Percentiles rank a stretch among this genome's conserved stretches.
These are phyloP conservation scores for Engystomops pustulosus DNA, from an alignment of 2,113 vertebrate species.

Conservation along the genomic window DNA sequence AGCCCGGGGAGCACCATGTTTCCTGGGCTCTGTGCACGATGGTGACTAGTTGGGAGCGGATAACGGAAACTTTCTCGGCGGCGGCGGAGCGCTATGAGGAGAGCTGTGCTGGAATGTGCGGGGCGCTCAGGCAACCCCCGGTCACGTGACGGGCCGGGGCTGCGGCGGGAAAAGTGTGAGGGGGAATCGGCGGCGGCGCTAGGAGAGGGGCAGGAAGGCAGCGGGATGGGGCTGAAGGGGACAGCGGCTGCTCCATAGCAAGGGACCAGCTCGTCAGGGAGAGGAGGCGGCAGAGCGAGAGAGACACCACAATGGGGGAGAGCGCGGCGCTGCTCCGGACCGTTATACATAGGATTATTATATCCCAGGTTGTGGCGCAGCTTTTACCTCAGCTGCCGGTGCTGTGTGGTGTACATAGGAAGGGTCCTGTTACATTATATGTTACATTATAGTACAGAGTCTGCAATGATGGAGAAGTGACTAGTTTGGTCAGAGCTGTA, in stretches of 20 bases:
- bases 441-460: no score
- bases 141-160: conserved; percentile 71
- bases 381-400: no score
- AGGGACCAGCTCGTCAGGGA: no score
- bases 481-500: no score
- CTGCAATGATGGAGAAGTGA: no score
- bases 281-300: neutral
- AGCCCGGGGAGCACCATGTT: neutral
- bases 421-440: no score
- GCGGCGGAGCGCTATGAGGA: conserved; percentile 50
- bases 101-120: conserved; percentile 74
- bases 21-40: neutral
- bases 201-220: neutral
- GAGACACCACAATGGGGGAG: neutral
- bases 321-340: neutral
- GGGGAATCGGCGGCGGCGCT: neutral
- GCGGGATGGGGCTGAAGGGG: neutral
- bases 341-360: no score
- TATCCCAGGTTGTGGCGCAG: no score
- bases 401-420: no score
- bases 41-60: neutral
- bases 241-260: neutral
- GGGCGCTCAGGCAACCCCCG: conserved; percentile 68
- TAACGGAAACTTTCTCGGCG: conserved; percentile 14
- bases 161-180: conserved; percentile 30